Percentiles rank a stretch among this genome's conserved stretches.
Evolutionary conservation across 1,140 invertebrate genomes (phyloP).

Genomic region (Rhyacophila brunnea): DNA sequence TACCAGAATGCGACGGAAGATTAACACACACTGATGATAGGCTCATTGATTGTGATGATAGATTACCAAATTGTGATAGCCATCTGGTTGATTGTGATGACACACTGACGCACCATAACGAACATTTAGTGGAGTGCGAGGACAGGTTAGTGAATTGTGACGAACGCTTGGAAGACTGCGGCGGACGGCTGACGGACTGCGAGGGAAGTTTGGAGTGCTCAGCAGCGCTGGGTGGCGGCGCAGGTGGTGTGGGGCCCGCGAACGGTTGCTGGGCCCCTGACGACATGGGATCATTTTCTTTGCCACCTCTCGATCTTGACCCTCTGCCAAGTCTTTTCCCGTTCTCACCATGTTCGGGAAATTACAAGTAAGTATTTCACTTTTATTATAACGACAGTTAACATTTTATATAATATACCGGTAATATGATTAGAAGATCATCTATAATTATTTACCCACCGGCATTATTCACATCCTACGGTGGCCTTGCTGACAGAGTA

Average conservation of each 20-base stretch:
- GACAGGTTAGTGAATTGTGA: slow-evolving; percentile 10
- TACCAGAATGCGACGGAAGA: slow-evolving; percentile 2
- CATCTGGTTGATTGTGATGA: slow-evolving; percentile 3
- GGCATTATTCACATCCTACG: too few relatives aligned
- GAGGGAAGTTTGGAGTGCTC: slow-evolving; percentile 27
- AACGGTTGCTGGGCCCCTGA: slow-evolving; percentile 63
- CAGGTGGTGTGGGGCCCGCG: slow-evolving; percentile 36
- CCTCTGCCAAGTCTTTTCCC: slow-evolving; percentile 71
- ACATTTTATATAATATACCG: too few relatives aligned
- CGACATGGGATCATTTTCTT: slow-evolving; percentile 78
- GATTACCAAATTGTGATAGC: slow-evolving; percentile 3
- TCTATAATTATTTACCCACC: too few relatives aligned
- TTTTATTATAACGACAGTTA: too few relatives aligned
- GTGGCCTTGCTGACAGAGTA: too few relatives aligned
- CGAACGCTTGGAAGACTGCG: slow-evolving; percentile 8
- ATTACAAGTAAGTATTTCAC: slow-evolving; percentile 68
- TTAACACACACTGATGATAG: not conserved
- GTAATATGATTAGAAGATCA: too few relatives aligned
- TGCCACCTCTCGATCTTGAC: slow-evolving; percentile 73
- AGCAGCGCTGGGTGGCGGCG: slow-evolving; percentile 41
- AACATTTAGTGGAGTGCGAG: not conserved
- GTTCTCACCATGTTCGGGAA: slow-evolving; percentile 67
- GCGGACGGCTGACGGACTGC: slow-evolving; percentile 11
- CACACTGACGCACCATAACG: slow-evolving; percentile 8
- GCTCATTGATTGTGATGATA: slow-evolving; percentile 4